phyloP scores from a whole-genome alignment of 2,888 invertebrate genomes.

The Cephus nigrinus region DNA sequence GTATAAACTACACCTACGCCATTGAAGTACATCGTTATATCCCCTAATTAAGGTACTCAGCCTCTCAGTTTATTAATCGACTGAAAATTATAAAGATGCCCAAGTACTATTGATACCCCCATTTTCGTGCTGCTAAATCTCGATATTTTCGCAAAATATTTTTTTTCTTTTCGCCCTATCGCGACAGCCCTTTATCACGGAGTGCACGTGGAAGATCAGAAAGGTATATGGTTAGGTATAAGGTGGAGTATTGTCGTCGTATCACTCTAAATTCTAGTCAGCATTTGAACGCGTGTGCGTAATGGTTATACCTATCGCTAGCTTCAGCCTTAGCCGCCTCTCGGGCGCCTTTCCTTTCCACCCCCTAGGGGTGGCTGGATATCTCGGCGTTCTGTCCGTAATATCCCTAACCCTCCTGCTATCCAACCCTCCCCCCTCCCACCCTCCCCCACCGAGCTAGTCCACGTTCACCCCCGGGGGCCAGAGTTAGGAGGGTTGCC shows the following conservation, averaged over 20 bases:
- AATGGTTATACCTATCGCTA: slow-evolving; percentile 58
- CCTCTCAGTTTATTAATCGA: neutral
- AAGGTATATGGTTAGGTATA: neutral
- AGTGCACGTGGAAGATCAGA: neutral
- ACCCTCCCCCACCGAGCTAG: slow-evolving; percentile 19
- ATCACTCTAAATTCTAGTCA: slow-evolving; percentile 41
- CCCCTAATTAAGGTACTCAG: neutral
- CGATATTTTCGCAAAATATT: neutral
- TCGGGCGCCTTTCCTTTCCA: slow-evolving; percentile 33
- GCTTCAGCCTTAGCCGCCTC: slow-evolving; percentile 38
- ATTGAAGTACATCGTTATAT: neutral
- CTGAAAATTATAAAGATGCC: neutral
- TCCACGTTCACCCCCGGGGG: slow-evolving; percentile 32
- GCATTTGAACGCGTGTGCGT: slow-evolving; percentile 51
- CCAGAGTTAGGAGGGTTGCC: slow-evolving; percentile 58
- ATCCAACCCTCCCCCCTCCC: slow-evolving; percentile 34
- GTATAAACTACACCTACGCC: neutral
- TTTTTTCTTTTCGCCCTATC: neutral
- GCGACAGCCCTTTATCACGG: neutral
- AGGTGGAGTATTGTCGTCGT: neutral
- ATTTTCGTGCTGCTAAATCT: neutral
- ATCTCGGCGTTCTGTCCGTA: slow-evolving; percentile 64
- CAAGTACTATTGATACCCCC: neutral
- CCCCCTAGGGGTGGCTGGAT: slow-evolving; percentile 52
- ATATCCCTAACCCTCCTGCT: slow-evolving; percentile 57